These are phyloP conservation scores for Drosophila kikkawai DNA, from an alignment of 1,140 invertebrate species.

Conservation along the genomic window DNA sequence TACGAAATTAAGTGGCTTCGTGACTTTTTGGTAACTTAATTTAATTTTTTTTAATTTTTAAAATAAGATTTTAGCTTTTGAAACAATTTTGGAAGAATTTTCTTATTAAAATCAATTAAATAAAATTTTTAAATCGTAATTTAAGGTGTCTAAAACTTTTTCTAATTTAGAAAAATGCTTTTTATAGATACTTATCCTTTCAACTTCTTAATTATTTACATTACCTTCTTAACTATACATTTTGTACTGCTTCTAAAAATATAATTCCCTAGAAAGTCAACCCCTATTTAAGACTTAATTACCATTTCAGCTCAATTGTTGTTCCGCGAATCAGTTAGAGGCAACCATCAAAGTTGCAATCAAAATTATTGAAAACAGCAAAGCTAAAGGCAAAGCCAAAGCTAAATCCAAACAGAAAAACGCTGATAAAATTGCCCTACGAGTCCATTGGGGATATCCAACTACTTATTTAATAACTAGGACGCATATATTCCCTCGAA, in stretches of 20 bases:
- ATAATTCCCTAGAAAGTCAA: neutral
- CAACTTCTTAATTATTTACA: neutral
- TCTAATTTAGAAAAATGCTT: too few relatives aligned
- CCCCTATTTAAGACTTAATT: neutral
- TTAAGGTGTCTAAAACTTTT: too few relatives aligned
- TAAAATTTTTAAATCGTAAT: too few relatives aligned
- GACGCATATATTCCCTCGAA: conserved; percentile 29
- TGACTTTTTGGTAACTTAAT: neutral
- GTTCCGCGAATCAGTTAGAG: neutral
- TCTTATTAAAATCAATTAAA: too few relatives aligned
- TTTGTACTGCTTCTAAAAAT: too few relatives aligned
- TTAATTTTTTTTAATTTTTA: neutral
- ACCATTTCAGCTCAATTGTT: neutral
- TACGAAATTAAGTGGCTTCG: neutral
- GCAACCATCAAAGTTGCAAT: conserved; percentile 22
- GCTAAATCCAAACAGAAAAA: conserved; percentile 17
- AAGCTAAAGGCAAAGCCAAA: conserved; percentile 2
- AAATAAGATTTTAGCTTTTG: neutral
- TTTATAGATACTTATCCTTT: too few relatives aligned
- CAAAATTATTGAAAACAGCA: conserved; percentile 31
- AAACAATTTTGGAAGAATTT: neutral
- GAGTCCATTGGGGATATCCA: conserved; percentile 27
- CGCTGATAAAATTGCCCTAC: conserved; percentile 22
- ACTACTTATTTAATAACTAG: conserved; percentile 43
- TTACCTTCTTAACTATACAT: neutral